These are phyloP conservation scores for Chaetodon trifasciatus DNA, from an alignment of 2,797 vertebrate genomes.

Conservation along the genomic window DNA sequence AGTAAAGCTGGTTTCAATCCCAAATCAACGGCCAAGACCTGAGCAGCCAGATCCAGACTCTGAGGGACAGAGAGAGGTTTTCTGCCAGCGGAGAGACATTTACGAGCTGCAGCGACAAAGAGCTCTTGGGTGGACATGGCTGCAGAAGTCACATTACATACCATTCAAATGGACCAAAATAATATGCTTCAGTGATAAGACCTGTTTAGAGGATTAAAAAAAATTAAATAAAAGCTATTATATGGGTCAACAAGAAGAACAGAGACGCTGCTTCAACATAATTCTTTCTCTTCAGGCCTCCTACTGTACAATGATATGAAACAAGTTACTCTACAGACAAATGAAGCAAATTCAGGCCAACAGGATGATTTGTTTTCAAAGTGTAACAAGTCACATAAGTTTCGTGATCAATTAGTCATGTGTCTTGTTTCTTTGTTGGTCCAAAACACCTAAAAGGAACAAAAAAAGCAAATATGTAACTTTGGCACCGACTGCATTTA, in stretches of 20 bases:
- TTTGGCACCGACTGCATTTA: not conserved
- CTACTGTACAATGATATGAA: constrained; percentile 4
- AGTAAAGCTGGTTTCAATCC: constrained; percentile 92
- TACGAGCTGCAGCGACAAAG: constrained; percentile 75
- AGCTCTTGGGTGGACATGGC: constrained; percentile 67
- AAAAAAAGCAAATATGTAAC: not conserved
- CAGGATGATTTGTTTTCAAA: constrained; percentile 31
- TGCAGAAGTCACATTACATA: constrained; percentile 2
- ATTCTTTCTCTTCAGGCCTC: constrained; percentile 13
- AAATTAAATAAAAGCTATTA: constrained; percentile 10
- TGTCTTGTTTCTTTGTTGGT: constrained; percentile 61
- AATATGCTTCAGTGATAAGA: not conserved
- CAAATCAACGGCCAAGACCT: constrained; percentile 88
- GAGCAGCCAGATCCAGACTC: constrained; percentile 87
- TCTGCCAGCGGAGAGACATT: constrained; percentile 79
- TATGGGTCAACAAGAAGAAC: not conserved
- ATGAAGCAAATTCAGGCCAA: constrained; percentile 26
- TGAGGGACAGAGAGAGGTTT: constrained; percentile 74
- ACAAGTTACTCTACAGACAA: constrained; percentile 8
- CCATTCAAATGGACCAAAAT: not conserved
- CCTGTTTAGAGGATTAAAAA: not conserved
- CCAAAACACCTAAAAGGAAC: constrained; percentile 66
- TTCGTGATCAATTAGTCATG: constrained; percentile 13
- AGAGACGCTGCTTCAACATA: not conserved
- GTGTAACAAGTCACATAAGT: constrained; percentile 8